Conservation (phyloP, 2,888 invertebrate genomes). For the Leucophora obtusa region DNA sequence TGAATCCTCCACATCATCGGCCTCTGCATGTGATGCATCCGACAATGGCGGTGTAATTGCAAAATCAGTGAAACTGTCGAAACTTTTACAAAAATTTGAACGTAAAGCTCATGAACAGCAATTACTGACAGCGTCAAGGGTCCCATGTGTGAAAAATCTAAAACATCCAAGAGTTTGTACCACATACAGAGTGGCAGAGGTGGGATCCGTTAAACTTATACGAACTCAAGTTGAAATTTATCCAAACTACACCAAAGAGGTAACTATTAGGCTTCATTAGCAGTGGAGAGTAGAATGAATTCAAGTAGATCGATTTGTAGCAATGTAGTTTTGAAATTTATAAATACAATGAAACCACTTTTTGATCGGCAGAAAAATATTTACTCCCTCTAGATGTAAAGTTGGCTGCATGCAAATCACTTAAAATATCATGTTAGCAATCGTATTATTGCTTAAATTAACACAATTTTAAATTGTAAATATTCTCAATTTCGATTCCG, state of each 20-base stretch:
- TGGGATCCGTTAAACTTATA: conserved; percentile 75
- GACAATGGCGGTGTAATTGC: conserved; percentile 26
- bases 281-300: neutral
- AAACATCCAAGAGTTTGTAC: conserved; percentile 47
- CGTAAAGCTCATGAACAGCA: conserved; percentile 32
- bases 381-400: no score
- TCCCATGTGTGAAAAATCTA: neutral
- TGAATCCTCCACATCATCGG: conserved; percentile 53
- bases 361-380: no score
- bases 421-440: no score
- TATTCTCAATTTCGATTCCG: no score
- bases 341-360: neutral
- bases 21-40: conserved; percentile 20
- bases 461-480: no score
- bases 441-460: no score
- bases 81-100: conserved; percentile 76
- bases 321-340: neutral
- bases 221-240: conserved; percentile 77
- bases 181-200: conserved; percentile 72
- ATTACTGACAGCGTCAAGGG: conserved; percentile 19
- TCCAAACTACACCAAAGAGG: conserved; percentile 78
- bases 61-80: conserved; percentile 73
- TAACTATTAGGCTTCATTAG: conserved; percentile 76
- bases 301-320: conserved; percentile 36
- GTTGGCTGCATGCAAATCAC: no score